A percentile compares a stretch with the other conserved stretches of the same genome.
phyloP scores from a whole-genome alignment of 2,797 vertebrate genomes.

The Naso thynnoides region DNA sequence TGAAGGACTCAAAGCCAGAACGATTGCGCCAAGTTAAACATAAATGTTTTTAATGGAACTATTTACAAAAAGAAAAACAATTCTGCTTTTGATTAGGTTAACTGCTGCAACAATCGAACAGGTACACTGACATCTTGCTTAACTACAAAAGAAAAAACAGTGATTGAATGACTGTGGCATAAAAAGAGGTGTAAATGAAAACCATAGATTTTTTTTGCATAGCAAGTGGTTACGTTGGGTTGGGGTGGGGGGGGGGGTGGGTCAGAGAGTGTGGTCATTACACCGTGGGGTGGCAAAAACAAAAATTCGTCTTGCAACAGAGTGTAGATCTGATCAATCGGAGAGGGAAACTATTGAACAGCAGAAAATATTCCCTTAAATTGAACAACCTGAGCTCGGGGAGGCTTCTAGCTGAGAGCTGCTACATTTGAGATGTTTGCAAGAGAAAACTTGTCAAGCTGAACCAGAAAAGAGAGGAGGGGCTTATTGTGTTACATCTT shows the following conservation, averaged over 20 bases:
- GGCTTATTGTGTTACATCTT: slow-evolving; percentile 16
- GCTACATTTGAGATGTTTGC: slow-evolving; percentile 71
- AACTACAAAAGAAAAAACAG: slow-evolving; percentile 81
- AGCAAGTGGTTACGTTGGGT: slow-evolving; percentile 83
- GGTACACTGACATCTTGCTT: slow-evolving; percentile 84
- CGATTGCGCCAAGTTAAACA: slow-evolving; percentile 84
- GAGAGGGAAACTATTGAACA: slow-evolving; percentile 49
- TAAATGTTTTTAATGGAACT: slow-evolving; percentile 90
- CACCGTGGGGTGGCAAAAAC: slow-evolving; percentile 56
- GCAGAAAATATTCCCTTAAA: slow-evolving; percentile 73
- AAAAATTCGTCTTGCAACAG: slow-evolving; percentile 52
- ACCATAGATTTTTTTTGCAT: slow-evolving; percentile 85
- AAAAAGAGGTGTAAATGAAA: slow-evolving; percentile 79
- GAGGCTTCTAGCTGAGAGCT: slow-evolving; percentile 71
- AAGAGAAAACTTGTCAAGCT: slow-evolving; percentile 57
- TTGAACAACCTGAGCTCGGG: slow-evolving; percentile 84
- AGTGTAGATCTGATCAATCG: slow-evolving; percentile 53
- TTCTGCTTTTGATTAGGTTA: slow-evolving; percentile 85
- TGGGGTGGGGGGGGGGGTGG: slow-evolving; percentile 2
- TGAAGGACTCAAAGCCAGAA: slow-evolving; percentile 52
- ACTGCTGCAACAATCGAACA: slow-evolving; percentile 86
- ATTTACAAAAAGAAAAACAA: slow-evolving; percentile 88
- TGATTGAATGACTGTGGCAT: slow-evolving; percentile 82
- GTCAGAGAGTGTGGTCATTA: slow-evolving; percentile 56
- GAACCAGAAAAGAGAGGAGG: slow-evolving; percentile 30